Evolutionary conservation across 1,140 invertebrate species (phyloP).

Genomic region (Pomacea maculata): DNA sequence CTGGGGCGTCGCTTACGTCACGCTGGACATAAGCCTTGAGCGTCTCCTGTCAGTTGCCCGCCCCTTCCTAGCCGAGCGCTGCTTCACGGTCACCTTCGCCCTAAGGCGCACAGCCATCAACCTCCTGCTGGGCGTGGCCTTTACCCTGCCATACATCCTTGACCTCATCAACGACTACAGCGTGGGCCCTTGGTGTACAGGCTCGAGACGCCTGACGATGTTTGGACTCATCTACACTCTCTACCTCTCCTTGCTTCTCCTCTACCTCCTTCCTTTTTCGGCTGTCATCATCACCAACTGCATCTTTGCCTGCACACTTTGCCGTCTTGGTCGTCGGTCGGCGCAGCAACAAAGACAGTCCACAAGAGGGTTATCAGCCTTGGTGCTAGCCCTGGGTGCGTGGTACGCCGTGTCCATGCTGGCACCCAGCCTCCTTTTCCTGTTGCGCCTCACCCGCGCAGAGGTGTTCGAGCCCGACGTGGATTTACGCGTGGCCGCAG

Average conservation of each 20-base stretch:
- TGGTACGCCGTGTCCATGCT: constrained; percentile 23
- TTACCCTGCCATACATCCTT: constrained; percentile 12
- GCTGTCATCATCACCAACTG: constrained; percentile 16
- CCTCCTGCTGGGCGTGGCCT: constrained; percentile 6
- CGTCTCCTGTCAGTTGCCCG: constrained; percentile 4
- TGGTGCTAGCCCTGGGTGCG: constrained; percentile 10
- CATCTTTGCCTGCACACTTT: constrained; percentile 11
- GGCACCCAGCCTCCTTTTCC: constrained; percentile 12
- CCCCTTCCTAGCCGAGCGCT: constrained; percentile 17
- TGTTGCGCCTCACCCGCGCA: constrained; percentile 7
- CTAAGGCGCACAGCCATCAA: background rate
- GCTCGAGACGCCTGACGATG: background rate
- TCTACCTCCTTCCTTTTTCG: constrained; percentile 18
- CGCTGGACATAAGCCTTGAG: constrained; percentile 12
- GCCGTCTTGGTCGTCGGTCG: constrained; percentile 2
- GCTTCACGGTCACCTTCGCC: constrained; percentile 3
- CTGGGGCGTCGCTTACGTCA: constrained; percentile 18
- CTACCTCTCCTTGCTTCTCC: constrained; percentile 14
- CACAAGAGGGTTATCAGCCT: constrained; percentile 3
- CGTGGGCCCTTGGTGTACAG: background rate
- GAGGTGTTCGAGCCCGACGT: constrained; percentile 15
- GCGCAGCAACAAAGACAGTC: background rate
- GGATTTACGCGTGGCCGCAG: constrained; percentile 19
- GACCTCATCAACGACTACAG: constrained; percentile 17
- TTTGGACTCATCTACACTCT: constrained; percentile 20